A percentile compares a stretch with the other conserved stretches of the same genome.
phyloP scores from a whole-genome alignment of 2,797 vertebrate species.

The Phaenicophaeus curvirostris region DNA sequence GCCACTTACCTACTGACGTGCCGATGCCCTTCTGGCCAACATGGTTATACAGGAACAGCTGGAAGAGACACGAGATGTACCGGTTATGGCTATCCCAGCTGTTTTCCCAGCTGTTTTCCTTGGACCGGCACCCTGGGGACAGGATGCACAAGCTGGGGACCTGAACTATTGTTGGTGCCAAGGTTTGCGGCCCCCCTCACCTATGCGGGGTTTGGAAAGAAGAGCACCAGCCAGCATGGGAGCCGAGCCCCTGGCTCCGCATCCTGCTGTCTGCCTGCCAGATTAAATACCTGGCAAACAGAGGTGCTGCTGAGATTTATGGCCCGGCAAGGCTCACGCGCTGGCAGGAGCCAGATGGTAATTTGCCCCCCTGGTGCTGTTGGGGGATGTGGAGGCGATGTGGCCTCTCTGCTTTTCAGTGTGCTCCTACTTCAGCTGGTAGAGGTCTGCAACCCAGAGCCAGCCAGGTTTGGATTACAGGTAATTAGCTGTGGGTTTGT shows the following conservation, averaged over 20 bases:
- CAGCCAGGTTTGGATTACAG: neutral
- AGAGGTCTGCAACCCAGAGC: neutral
- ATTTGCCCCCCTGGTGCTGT: no score
- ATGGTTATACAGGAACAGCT: slow-evolving; percentile 81
- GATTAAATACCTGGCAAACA: neutral
- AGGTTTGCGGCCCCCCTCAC: neutral
- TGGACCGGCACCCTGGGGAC: neutral
- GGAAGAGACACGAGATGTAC: neutral
- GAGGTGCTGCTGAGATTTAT: neutral
- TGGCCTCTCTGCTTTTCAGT: neutral
- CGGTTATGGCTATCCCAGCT: neutral
- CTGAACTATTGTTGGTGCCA: neutral
- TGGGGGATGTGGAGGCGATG: fast-evolving
- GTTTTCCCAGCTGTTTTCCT: neutral
- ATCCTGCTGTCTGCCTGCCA: neutral
- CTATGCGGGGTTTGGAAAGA: fast-evolving
- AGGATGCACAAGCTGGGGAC: neutral
- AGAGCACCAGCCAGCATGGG: neutral
- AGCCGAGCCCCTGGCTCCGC: neutral
- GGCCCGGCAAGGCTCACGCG: neutral
- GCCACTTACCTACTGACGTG: slow-evolving; percentile 74
- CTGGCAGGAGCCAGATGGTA: neutral
- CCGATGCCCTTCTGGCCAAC: slow-evolving; percentile 73
- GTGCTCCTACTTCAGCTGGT: fast-evolving
- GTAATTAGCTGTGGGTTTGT: fast-evolving